Conservation (phyloP, 2,113 vertebrate species). For the Istiophorus platypterus region DNA sequence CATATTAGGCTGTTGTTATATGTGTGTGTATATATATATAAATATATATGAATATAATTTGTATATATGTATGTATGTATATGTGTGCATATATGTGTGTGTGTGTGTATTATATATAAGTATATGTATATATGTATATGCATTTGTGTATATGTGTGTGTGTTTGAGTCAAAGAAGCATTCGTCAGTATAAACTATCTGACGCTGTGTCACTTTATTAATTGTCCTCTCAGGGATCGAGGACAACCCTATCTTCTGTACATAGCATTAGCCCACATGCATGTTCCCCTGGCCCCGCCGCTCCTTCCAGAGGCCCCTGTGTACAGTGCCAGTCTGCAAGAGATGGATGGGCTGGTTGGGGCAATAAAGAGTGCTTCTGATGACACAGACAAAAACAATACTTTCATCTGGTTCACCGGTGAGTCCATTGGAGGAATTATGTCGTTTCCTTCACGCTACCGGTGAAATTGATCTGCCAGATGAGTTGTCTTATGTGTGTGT, state of each 20-base stretch:
- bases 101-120: too few relatives aligned
- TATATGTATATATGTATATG: too few relatives aligned
- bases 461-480: neutral
- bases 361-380: conserved; percentile 83
- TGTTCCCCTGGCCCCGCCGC: conserved; percentile 89
- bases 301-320: conserved; percentile 15
- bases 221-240: conserved; percentile 74
- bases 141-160: too few relatives aligned
- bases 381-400: conserved; percentile 82
- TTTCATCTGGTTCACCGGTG: conserved; percentile 95
- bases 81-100: too few relatives aligned
- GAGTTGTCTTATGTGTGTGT: conserved; percentile 3
- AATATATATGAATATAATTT: too few relatives aligned
- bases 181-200: neutral
- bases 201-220: neutral
- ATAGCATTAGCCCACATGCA: conserved; percentile 95
- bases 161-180: neutral
- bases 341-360: conserved; percentile 91
- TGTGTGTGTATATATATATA: too few relatives aligned
- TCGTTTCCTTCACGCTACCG: neutral
- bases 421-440: neutral
- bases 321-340: conserved; percentile 87
- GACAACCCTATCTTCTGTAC: conserved; percentile 91
- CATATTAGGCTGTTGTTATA: neutral
- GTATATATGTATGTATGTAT: too few relatives aligned